Evolutionary conservation across 2,797 vertebrate genomes (phyloP), one percentile per base, ranked within the genome.

Genomic region (Tadarida brasiliensis): DNA sequence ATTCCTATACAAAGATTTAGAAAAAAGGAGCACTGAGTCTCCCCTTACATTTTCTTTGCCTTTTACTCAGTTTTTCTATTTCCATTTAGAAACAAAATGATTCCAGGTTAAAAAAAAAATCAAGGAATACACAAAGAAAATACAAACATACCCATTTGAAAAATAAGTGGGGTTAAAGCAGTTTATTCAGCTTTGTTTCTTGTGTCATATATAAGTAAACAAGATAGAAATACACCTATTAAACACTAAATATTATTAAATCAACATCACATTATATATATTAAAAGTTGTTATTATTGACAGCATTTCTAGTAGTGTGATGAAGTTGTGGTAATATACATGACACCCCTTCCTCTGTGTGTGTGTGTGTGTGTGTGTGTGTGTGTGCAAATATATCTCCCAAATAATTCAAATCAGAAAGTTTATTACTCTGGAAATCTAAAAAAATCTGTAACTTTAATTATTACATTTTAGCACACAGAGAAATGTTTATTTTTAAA

Each of bases 161-260:
- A 95, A 94, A 44, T 61, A 84, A 9, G 1, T 44, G 24, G n/a
- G 30, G 4, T 77, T 47, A 12, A 44, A 77, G 47, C 68, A 57
- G 3, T n/a, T 77, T 30, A 84, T 93, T 70, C 9, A 89, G 56
- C 3, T 59, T 81, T 80, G 12, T 61, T 93, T 94, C 22, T 65
- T 49, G 3, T 74, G 26, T 84, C 7, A 65, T 35, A 59, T 61
- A 33, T 56, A 81, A 65, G 8, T 65, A 78, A 78, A 83, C 1
- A 35, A 68, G 17, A 54, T 19, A 35, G 9, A 94, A 73, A 26
- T 28, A 56, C 26, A 54, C 14, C 7, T 51, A 44, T 28, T 95
- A 74, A 88, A 86, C 33, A n/a, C 6, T 47, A 76, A 87, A 61
- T 44, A 76, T 35, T 83, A 92, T 68, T 84, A 51, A 96, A 30